Percentiles rank a stretch among this genome's conserved stretches.
phyloP scores from a whole-genome alignment of 92 coral and sea anemone genomes.

The Hydrozoanthus gracilis region DNA sequence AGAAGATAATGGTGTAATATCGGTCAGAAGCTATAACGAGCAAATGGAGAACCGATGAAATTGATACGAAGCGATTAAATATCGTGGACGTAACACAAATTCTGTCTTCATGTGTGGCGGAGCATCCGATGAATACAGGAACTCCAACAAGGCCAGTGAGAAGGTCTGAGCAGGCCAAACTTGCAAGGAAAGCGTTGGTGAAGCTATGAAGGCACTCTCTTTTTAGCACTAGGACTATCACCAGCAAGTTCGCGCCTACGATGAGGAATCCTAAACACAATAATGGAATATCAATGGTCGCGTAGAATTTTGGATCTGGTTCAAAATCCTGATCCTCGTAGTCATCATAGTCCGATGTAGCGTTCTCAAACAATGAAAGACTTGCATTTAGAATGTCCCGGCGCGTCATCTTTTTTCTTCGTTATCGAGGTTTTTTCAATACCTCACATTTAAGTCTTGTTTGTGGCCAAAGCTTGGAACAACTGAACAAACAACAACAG shows the following conservation, averaged over 20 bases:
- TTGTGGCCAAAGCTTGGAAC: too few relatives aligned
- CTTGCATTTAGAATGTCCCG: neutral
- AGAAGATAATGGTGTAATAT: constrained; percentile 77
- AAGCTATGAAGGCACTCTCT: constrained; percentile 63
- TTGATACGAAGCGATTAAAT: constrained; percentile 72
- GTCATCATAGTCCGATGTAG: neutral
- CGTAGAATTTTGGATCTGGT: constrained; percentile 38
- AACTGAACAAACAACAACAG: too few relatives aligned
- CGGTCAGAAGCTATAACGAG: constrained; percentile 82
- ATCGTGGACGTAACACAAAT: constrained; percentile 61
- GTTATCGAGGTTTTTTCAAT: neutral
- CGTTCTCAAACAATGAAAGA: neutral
- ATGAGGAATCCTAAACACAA: constrained; percentile 55
- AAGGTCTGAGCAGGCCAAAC: constrained; percentile 84
- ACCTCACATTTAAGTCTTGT: neutral
- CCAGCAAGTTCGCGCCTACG: constrained; percentile 61
- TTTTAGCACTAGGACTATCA: constrained; percentile 55
- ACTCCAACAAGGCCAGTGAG: constrained; percentile 78
- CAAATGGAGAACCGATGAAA: constrained; percentile 87
- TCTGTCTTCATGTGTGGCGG: constrained; percentile 27
- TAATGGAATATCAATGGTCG: constrained; percentile 56
- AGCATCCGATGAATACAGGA: constrained; percentile 76
- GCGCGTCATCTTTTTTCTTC: neutral
- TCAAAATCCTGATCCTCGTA: neutral
- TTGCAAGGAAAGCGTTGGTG: constrained; percentile 75